Evolutionary conservation across 2,797 vertebrate species (phyloP), one percentile per base, ranked within the genome.

Genomic region (Chaetodon trifasciatus): DNA sequence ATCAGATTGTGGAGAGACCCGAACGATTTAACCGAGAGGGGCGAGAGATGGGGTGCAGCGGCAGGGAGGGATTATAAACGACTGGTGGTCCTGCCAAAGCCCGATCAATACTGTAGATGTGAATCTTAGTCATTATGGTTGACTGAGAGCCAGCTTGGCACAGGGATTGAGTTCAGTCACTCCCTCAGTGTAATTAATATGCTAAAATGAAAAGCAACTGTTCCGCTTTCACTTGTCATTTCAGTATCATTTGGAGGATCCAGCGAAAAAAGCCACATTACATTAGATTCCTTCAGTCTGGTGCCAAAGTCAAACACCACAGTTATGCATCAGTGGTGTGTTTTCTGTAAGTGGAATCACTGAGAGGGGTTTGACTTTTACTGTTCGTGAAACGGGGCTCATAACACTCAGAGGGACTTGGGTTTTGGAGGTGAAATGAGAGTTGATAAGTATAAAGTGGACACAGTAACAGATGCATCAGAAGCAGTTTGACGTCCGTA

Each of bases 101-200:
- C 68, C 24, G 83, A 93, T 94, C 87, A 81, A 93, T 92, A 88
- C 66, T 52, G 81, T 68, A 79, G 86, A 93, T 84, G 88, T 90
- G 88, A 85, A 91, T 91, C 84, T 87, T 85, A 44, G 84, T 91
- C 90, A 92, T 91, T 91, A 90, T 52, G 76, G 67, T 47, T 86
- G 87, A 90, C 76, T 21, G 57, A 87, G 67, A 89, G 83, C 74
- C 87, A 77, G 74, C 52, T 78, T 74, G 77, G 86, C 86, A 78
- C 69, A 70, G 52, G 63, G 76, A 88, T 57, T 47, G 77, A 56
- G 53, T 77, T 69, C 78, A 39, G 87, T 89, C 86, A 78, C 86
- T 89, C 71, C 60, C 61, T 75, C 58, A 1, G 17, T 77, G 76
- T 85, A 75, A 91, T 87, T 89, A 89, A 91, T 84, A 84, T 71